Conservation (phyloP, 2,888 invertebrate genomes). For the Caradrina clavipalpis region DNA sequence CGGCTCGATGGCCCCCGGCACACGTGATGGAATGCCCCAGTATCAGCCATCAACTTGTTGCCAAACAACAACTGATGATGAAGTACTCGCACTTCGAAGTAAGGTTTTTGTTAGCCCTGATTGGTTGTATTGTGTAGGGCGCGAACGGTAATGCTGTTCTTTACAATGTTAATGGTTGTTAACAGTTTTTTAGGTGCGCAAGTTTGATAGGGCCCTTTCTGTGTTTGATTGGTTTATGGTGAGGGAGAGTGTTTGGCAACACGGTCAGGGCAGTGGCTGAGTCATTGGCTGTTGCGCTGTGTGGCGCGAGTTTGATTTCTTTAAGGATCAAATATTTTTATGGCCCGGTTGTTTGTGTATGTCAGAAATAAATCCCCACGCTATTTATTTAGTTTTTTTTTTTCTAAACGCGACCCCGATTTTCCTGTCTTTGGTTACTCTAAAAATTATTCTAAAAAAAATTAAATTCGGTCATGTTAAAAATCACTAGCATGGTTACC, state of each 20-base stretch:
- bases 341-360: too few species aligned
- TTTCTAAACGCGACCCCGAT: too few species aligned
- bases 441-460: too few species aligned
- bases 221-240: slow-evolving; percentile 48
- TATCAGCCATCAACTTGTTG: slow-evolving; percentile 63
- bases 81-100: slow-evolving; percentile 58
- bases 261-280: too few species aligned
- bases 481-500: too few species aligned
- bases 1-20: slow-evolving; percentile 63
- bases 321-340: too few species aligned
- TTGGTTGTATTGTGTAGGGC: slow-evolving; percentile 75
- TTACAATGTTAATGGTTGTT: slow-evolving; percentile 60
- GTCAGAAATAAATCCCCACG: too few species aligned
- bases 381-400: too few species aligned
- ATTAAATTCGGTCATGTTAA: too few species aligned
- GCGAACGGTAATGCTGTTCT: slow-evolving; percentile 62
- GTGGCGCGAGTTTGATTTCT: too few species aligned
- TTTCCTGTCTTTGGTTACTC: too few species aligned
- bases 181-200: slow-evolving; percentile 41
- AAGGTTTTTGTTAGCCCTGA: slow-evolving; percentile 67
- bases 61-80: slow-evolving; percentile 73
- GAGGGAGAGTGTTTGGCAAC: slow-evolving; percentile 1
- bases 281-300: too few species aligned
- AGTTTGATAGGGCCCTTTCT: slow-evolving; percentile 45
- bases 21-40: slow-evolving; percentile 78